phyloP scores from a whole-genome alignment of 2,113 vertebrate genomes.

The Noctilio leporinus region DNA sequence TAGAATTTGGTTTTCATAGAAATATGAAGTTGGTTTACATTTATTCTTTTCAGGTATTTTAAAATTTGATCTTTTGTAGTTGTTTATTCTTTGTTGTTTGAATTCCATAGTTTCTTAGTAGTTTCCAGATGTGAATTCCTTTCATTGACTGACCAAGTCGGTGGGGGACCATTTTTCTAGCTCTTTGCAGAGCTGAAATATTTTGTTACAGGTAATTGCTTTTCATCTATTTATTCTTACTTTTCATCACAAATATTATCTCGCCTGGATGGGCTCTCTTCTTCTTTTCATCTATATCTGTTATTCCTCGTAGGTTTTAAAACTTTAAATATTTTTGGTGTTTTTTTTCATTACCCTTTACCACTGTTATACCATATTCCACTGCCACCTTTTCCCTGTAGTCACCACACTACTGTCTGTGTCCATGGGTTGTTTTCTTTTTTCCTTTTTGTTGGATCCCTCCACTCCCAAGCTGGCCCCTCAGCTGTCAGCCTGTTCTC shows the following conservation, averaged over 20 bases:
- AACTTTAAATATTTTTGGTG: too few relatives aligned
- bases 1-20: neutral
- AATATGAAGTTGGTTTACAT: neutral
- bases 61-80: neutral
- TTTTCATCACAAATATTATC: neutral
- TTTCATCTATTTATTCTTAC: neutral
- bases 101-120: neutral
- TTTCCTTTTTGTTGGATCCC: too few relatives aligned
- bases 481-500: too few relatives aligned
- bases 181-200: neutral
- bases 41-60: neutral
- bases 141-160: neutral
- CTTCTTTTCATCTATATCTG: neutral
- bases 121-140: neutral
- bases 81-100: neutral
- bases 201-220: neutral
- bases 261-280: neutral
- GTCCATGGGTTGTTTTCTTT: too few relatives aligned
- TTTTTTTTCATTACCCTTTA: too few relatives aligned
- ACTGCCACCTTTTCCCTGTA: too few relatives aligned
- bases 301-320: too few relatives aligned
- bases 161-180: neutral
- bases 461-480: too few relatives aligned
- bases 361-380: too few relatives aligned
- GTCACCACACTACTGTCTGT: neutral